Percentiles rank a stretch among this genome's conserved stretches.
These are phyloP conservation scores for Bovichtus diacanthus DNA, from an alignment of 2,797 vertebrate species.

Conservation along the genomic window DNA sequence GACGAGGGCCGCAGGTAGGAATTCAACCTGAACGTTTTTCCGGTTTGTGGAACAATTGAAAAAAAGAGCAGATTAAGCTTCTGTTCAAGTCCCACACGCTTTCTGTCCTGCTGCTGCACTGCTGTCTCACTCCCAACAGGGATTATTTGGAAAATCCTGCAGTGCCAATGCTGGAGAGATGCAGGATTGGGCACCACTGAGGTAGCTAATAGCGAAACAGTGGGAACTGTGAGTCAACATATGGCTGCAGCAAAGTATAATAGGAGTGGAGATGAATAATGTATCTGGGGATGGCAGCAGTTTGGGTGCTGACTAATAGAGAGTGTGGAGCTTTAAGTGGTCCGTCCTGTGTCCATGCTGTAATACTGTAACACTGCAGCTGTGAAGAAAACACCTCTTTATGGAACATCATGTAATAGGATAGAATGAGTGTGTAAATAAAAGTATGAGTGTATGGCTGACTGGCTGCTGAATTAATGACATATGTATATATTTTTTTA, in stretches of 20 bases:
- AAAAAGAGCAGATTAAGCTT: conserved; percentile 1
- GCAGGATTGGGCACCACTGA: conserved; percentile 17
- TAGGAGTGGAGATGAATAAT: conserved; percentile 45
- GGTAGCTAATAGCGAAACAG: conserved; percentile 43
- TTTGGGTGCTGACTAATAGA: conserved; percentile 56
- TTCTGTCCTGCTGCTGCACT: conserved; percentile 27
- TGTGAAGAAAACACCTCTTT: conserved; percentile 5
- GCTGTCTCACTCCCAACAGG: conserved; percentile 37
- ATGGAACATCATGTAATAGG: neutral
- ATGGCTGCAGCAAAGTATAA: conserved; percentile 57
- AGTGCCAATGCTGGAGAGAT: conserved; percentile 26
- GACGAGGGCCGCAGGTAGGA: conserved; percentile 21
- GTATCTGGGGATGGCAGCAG: conserved; percentile 51
- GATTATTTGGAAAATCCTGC: conserved; percentile 58
- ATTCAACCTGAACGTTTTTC: neutral
- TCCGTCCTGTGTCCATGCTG: conserved; percentile 29
- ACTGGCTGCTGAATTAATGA: conserved; percentile 8
- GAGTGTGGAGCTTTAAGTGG: conserved; percentile 33
- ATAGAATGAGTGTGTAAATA: conserved; percentile 5
- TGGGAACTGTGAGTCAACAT: conserved; percentile 59
- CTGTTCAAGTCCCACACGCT: neutral
- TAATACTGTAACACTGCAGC: conserved; percentile 22
- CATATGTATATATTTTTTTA: conserved; percentile 10
- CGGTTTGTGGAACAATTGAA: conserved; percentile 5
- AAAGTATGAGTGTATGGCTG: conserved; percentile 8